phyloP scores from a whole-genome alignment of 2,888 invertebrate genomes.

The Limnephilus lunatus region DNA sequence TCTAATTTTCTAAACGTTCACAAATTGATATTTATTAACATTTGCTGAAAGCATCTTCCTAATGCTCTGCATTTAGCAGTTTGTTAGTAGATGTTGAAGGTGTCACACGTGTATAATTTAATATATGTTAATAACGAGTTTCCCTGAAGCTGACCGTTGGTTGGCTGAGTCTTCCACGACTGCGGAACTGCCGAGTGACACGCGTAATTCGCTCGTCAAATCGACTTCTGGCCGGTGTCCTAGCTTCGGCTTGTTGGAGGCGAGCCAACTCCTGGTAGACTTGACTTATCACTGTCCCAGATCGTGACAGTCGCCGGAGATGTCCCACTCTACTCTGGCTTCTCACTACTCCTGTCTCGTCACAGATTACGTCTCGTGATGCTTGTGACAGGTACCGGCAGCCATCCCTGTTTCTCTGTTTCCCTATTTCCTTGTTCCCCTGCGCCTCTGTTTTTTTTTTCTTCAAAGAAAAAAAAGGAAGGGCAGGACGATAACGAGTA shows the following conservation, averaged over 20 bases:
- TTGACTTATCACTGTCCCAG: conserved; percentile 6
- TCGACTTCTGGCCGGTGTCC: neutral
- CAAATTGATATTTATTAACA: neutral
- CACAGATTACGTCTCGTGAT: neutral
- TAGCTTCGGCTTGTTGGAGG: conserved; percentile 14
- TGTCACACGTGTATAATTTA: neutral
- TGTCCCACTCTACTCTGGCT: neutral
- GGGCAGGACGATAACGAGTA: neutral
- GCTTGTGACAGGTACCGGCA: neutral
- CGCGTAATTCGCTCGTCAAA: conserved; percentile 23
- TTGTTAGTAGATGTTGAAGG: neutral
- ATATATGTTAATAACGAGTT: neutral
- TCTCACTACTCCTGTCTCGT: neutral
- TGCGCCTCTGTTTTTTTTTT: neutral
- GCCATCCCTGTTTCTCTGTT: neutral
- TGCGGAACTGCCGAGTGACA: neutral
- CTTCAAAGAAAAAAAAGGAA: neutral
- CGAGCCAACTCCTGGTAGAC: conserved; percentile 9
- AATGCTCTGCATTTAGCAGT: neutral
- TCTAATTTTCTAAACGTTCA: neutral
- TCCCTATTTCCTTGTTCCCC: neutral
- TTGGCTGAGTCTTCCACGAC: neutral
- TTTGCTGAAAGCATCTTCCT: neutral
- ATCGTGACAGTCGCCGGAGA: conserved; percentile 24
- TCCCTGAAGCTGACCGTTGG: neutral